phyloP scores from a whole-genome alignment of 2,797 vertebrate species.

The Mormyrus proboscirostris region DNA sequence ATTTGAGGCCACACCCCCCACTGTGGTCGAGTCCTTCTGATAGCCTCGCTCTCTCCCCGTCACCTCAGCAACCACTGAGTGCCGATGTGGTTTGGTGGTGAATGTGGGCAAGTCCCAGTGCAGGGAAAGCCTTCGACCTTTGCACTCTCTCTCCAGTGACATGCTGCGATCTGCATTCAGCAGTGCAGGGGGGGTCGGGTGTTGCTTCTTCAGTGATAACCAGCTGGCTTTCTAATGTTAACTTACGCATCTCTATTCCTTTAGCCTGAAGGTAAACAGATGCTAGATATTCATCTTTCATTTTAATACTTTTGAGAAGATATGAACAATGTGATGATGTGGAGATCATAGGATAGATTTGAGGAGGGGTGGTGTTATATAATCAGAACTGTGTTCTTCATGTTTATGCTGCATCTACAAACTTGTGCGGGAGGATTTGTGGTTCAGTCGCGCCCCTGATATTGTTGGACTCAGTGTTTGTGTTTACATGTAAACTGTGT shows the following conservation, averaged over 20 bases:
- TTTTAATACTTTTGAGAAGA: neutral
- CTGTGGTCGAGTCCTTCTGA: constrained; percentile 37
- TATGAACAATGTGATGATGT: neutral
- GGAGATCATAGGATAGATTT: neutral
- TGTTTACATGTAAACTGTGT: neutral
- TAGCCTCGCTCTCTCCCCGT: constrained; percentile 30
- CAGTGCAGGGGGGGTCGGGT: neutral
- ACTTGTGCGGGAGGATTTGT: neutral
- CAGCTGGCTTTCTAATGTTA: neutral
- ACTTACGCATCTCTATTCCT: neutral
- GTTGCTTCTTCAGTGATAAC: neutral
- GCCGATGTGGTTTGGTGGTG: neutral
- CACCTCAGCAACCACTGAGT: constrained; percentile 32
- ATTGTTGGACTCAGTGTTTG: neutral
- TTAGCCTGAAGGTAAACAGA: neutral
- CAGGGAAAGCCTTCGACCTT: constrained; percentile 1
- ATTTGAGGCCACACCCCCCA: constrained; percentile 44
- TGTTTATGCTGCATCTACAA: neutral
- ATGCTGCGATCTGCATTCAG: neutral
- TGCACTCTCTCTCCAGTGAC: neutral
- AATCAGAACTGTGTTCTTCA: neutral
- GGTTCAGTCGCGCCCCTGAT: neutral
- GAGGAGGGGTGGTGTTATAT: neutral
- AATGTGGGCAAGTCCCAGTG: neutral
- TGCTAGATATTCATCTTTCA: neutral